These are phyloP conservation scores for Arion vulgaris DNA, from an alignment of 1,140 invertebrate genomes.

Conservation along the genomic window DNA sequence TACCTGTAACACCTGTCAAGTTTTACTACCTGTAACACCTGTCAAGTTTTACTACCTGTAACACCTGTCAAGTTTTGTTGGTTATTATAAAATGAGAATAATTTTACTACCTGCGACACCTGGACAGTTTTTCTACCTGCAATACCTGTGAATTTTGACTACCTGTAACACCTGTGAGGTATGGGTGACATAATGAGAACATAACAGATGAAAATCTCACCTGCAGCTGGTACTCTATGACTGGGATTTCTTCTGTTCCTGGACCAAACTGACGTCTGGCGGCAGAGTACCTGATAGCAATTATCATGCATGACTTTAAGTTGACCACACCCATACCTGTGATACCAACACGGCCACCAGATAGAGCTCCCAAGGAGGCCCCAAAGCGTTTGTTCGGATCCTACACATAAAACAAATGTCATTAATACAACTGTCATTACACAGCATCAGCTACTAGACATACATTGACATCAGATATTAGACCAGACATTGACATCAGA, in stretches of 20 bases:
- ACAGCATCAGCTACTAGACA: too few relatives aligned
- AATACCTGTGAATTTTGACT: too few relatives aligned
- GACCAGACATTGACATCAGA: too few relatives aligned
- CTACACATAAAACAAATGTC: slow-evolving; percentile 53
- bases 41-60: background rate
- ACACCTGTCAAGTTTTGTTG: too few relatives aligned
- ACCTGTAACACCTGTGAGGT: background rate
- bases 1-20: too few relatives aligned
- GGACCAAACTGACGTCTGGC: slow-evolving; percentile 90
- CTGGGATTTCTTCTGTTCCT: slow-evolving; percentile 80
- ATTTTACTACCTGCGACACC: too few relatives aligned
- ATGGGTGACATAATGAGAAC: background rate
- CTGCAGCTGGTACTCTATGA: slow-evolving; percentile 93
- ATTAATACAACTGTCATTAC: too few relatives aligned
- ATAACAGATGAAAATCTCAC: slow-evolving; percentile 52
- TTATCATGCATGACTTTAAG: slow-evolving; percentile 82
- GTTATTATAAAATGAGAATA: background rate
- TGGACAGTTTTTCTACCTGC: background rate
- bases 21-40: background rate
- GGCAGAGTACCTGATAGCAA: slow-evolving; percentile 91
- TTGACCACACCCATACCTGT: slow-evolving; percentile 81
- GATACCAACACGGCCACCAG: slow-evolving; percentile 83
- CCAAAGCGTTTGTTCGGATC: slow-evolving; percentile 71
- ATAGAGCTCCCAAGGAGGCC: slow-evolving; percentile 83
- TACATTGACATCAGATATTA: too few relatives aligned